These are phyloP conservation scores for Phalera bucephala DNA, from an alignment of 2,888 invertebrate species.

Conservation along the genomic window DNA sequence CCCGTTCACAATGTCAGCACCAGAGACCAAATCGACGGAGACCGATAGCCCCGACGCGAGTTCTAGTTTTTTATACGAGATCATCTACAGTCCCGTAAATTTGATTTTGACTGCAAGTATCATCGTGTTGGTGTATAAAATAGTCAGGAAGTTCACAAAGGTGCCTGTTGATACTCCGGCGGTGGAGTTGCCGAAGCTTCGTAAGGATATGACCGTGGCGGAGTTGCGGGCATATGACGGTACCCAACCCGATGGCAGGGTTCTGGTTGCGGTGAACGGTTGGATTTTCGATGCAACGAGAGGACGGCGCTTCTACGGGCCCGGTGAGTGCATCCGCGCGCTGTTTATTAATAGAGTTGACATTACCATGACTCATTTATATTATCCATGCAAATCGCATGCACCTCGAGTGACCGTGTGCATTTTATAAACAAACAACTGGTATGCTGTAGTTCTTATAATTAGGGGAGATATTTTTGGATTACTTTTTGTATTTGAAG, in stretches of 20 bases:
- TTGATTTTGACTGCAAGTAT: constrained; percentile 85
- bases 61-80: constrained; percentile 72
- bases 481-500: too few relatives aligned
- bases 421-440: constrained; percentile 4
- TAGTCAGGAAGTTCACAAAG: constrained; percentile 75
- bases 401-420: constrained; percentile 32
- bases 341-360: constrained; percentile 67
- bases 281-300: constrained; percentile 97
- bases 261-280: constrained; percentile 96
- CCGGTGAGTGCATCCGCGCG: constrained; percentile 85
- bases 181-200: constrained; percentile 88
- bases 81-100: constrained; percentile 86
- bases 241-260: constrained; percentile 91
- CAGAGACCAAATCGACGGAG: constrained; percentile 54
- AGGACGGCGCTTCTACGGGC: constrained; percentile 96
- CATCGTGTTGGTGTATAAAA: constrained; percentile 86
- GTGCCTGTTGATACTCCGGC: constrained; percentile 44
- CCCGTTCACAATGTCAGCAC: constrained; percentile 52
- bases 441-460: not conserved
- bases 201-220: constrained; percentile 94
- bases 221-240: constrained; percentile 95
- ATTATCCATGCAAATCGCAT: constrained; percentile 44
- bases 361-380: constrained; percentile 40
- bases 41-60: constrained; percentile 42
- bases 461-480: too few relatives aligned